phyloP scores from a whole-genome alignment of 2,888 invertebrate species.

The Cantharis rustica region DNA sequence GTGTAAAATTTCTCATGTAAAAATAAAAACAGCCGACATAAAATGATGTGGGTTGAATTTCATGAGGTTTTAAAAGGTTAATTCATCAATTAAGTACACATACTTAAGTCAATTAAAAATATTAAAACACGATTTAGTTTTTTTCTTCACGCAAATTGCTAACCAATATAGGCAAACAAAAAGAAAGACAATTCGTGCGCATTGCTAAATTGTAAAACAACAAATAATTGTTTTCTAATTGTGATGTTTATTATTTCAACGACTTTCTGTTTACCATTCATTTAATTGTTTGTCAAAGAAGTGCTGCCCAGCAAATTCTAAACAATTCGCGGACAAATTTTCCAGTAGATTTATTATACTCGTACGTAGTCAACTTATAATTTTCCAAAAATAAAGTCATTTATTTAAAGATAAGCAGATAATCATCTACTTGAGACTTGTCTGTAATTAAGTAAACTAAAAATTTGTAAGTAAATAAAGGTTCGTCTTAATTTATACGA shows the following conservation, averaged over 20 bases:
- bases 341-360: neutral
- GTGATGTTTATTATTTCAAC: neutral
- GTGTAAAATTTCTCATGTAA: neutral
- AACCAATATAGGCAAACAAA: neutral
- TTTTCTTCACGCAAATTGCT: neutral
- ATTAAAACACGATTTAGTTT: neutral
- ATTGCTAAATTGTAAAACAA: neutral
- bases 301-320: neutral
- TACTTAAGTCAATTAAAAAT: neutral
- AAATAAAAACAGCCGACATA: neutral
- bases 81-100: neutral
- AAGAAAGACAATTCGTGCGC: neutral
- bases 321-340: neutral
- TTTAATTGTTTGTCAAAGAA: constrained; percentile 5
- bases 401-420: neutral
- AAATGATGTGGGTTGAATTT: neutral
- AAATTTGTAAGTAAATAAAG: neutral
- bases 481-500: neutral
- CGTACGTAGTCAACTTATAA: neutral
- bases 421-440: neutral
- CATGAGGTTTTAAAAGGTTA: neutral
- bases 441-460: neutral
- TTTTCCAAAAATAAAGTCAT: neutral
- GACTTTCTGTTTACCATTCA: neutral
- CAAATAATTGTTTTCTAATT: constrained; percentile 7